Conservation (phyloP, 1,140 invertebrate species). For the Wasmannia auropunctata region DNA sequence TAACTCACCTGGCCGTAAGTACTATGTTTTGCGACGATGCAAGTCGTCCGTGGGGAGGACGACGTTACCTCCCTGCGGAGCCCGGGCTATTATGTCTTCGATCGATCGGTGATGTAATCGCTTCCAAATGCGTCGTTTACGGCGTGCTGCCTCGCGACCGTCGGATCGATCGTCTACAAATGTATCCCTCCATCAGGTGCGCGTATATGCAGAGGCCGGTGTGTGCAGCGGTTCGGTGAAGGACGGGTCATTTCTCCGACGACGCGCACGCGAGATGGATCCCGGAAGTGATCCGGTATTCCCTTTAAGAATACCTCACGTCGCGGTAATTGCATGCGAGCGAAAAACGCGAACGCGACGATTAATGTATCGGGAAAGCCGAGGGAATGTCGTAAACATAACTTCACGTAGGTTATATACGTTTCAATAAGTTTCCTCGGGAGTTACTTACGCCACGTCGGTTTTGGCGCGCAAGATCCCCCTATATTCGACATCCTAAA, state of each 20-base stretch:
- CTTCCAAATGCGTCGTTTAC: conserved; percentile 70
- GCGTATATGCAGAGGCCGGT: too few relatives aligned
- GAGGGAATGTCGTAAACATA: not conserved
- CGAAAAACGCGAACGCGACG: not conserved
- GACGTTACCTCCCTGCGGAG: conserved; percentile 48
- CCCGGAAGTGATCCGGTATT: not conserved
- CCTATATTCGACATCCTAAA: not conserved
- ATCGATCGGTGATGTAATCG: conserved; percentile 66
- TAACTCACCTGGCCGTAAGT: conserved; percentile 22
- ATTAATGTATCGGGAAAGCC: conserved; percentile 15
- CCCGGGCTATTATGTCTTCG: conserved; percentile 61
- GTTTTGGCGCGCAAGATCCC: not conserved
- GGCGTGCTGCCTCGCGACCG: conserved; percentile 34
- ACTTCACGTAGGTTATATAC: not conserved
- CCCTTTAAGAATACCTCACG: not conserved
- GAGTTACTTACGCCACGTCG: not conserved
- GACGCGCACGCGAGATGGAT: not conserved
- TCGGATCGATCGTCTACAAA: conserved; percentile 63
- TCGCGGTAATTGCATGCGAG: not conserved
- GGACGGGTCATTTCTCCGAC: not conserved
- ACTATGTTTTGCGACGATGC: conserved; percentile 49
- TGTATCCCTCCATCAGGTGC: conserved; percentile 22
- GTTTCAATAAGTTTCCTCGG: not conserved
- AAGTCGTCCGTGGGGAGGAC: conserved; percentile 54
- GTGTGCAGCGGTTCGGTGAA: not conserved